Base-by-base conservation (phyloP, 2,797 vertebrate genomes). In the Galaxias olidus region DNA sequence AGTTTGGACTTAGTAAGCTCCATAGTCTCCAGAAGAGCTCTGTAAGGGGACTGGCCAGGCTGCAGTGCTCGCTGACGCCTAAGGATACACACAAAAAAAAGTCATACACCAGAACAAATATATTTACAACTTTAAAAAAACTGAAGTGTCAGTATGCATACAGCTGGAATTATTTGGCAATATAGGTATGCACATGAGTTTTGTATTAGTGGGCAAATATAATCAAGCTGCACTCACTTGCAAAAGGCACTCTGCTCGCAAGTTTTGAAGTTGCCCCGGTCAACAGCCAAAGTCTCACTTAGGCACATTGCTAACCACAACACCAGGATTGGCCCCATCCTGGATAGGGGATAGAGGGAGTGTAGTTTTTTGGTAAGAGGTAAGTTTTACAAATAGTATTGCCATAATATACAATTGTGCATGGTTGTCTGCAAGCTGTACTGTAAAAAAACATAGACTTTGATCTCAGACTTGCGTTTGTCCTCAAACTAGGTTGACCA, bases 191-290 rank as follows among this genome's bases (percentile, higher is more conserved):
- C 30, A 30, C 30, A 30, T 30, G 3, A 2, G 30, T 30, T 30
- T 30, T 30, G 30, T 30, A 30, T 14, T 10, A 18, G 42, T 42
- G 17, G 9, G 4, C 5, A 9, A 14, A 30, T 11, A 15, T 30
- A 30, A 30, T 40, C 14, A 17, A 8, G 10, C 12, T 30, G 43
- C 19, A 89, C 95, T 89, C 79, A 98, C 96, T 93, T 95, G 95
- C 96, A 98, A 78, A 97, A 98, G 47, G 92, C 79, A 79, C 95
- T 97, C 86, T 96, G 94, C 15, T 95, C 94, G 65, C 96, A 98
- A 46, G 95, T 96, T 89, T 97, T 98, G 77, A 93, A 93, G 79
- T 93, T 93, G 59, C 90, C 93, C 69, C 74, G 92, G 84, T 98
- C 96, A 80, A 98, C 96, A 54, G 94, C 94, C 67, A 89, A 79